Conservation (phyloP, 2,797 vertebrate genomes). For the Ataeniobius toweri region DNA sequence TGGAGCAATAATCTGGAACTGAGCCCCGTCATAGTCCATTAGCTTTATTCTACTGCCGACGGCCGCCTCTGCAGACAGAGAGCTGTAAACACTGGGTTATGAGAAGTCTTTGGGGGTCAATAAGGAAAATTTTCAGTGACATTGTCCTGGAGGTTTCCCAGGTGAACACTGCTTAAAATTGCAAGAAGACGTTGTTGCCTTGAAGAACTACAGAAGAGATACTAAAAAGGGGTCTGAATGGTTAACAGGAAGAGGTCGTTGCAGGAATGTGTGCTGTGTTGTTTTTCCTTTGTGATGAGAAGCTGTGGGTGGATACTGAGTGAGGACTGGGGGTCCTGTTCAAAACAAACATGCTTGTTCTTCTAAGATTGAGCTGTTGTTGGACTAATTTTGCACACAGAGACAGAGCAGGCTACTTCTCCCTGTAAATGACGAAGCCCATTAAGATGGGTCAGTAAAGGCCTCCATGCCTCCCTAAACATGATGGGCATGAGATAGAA, state of each 20-base stretch:
- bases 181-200: conserved; percentile 12
- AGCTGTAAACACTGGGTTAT: conserved; percentile 45
- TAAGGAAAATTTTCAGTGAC: conserved; percentile 35
- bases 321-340: conserved; percentile 7
- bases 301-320: conserved; percentile 18
- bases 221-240: conserved; percentile 6
- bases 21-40: conserved; percentile 63
- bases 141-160: conserved; percentile 17
- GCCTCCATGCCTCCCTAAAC: background rate
- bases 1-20: conserved; percentile 68
- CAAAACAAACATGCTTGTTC: conserved; percentile 14
- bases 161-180: background rate
- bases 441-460: background rate
- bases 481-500: too few species aligned
- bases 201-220: conserved; percentile 16
- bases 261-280: conserved; percentile 44
- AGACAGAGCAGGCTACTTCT: background rate
- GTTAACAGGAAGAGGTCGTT: conserved; percentile 29
- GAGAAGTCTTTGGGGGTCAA: conserved; percentile 5
- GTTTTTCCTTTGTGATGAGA: conserved; percentile 47
- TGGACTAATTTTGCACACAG: background rate
- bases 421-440: conserved; percentile 4
- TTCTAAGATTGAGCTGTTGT: conserved; percentile 1
- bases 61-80: conserved; percentile 30
- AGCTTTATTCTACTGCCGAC: conserved; percentile 55